Evolutionary conservation across 2,797 vertebrate species (phyloP).

Genomic region (Ctenopoma kingsleyae): DNA sequence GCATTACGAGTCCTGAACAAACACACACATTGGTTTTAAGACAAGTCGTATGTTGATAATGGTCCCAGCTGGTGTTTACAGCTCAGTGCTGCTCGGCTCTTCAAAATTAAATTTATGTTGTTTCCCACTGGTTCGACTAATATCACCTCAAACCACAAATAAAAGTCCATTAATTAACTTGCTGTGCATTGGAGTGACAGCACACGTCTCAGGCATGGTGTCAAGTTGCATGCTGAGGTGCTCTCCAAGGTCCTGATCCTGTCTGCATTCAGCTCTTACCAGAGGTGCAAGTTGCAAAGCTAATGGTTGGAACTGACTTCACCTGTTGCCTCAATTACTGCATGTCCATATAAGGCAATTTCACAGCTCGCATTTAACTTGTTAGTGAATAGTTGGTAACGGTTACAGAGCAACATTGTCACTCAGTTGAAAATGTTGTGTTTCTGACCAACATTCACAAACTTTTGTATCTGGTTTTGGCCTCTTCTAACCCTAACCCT

Average conservation of each 20-base stretch:
- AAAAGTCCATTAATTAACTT: neutral
- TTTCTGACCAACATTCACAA: neutral
- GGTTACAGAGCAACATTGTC: neutral
- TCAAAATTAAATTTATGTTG: neutral
- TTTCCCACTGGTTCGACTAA: no score
- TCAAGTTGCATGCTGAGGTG: no score
- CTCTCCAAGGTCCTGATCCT: neutral
- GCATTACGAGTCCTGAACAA: constrained; percentile 16
- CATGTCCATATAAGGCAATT: neutral
- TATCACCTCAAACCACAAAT: neutral
- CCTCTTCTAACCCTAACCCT: no score
- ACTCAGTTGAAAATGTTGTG: neutral
- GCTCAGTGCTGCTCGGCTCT: constrained; percentile 9
- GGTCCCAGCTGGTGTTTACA: constrained; percentile 42
- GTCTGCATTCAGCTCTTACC: neutral
- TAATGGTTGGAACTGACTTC: neutral
- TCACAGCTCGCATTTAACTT: neutral
- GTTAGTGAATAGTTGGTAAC: neutral
- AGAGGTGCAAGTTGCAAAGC: no score
- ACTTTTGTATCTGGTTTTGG: neutral
- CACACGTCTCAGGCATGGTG: neutral
- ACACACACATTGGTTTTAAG: constrained; percentile 15
- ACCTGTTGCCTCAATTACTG: neutral
- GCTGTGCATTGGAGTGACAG: neutral
- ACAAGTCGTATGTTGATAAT: constrained; percentile 27